These are phyloP conservation scores for Polymixis lichenea DNA, from an alignment of 2,888 invertebrate species.

Conservation along the genomic window DNA sequence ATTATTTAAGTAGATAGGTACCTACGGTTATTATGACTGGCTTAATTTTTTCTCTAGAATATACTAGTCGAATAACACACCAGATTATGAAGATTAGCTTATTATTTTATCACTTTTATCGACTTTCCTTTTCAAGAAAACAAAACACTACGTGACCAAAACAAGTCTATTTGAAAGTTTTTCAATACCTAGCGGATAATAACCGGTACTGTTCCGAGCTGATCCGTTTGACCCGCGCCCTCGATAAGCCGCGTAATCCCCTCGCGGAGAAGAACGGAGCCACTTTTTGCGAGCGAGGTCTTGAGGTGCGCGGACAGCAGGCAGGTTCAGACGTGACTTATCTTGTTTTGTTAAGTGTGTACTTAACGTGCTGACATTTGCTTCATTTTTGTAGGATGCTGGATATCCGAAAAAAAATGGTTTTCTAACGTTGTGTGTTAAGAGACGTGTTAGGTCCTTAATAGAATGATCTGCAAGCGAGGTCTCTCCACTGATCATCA, in stretches of 20 bases:
- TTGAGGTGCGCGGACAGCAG: background rate
- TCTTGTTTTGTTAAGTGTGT: conserved; percentile 34
- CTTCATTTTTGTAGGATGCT: background rate
- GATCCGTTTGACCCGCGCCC: conserved; percentile 24
- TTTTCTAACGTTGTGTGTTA: background rate
- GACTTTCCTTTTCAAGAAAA: conserved; percentile 3
- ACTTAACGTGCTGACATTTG: conserved; percentile 11
- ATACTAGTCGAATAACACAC: background rate
- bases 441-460: background rate
- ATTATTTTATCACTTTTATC: background rate
- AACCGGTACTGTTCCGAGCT: conserved; percentile 6
- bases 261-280: conserved; percentile 6
- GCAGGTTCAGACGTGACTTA: conserved; percentile 43
- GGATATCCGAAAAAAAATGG: background rate
- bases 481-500: background rate
- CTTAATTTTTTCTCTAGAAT: background rate
- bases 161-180: background rate
- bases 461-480: background rate
- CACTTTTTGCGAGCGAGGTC: conserved; percentile 28
- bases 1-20: background rate
- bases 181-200: conserved; percentile 18
- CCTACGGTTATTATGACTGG: background rate
- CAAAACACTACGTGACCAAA: background rate
- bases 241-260: conserved; percentile 52
- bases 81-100: background rate